A percentile compares a stretch with the other conserved stretches of the same genome.
These are phyloP conservation scores for Drosophila mercatorum DNA, from an alignment of 2,888 invertebrate genomes.

Conservation along the genomic window DNA sequence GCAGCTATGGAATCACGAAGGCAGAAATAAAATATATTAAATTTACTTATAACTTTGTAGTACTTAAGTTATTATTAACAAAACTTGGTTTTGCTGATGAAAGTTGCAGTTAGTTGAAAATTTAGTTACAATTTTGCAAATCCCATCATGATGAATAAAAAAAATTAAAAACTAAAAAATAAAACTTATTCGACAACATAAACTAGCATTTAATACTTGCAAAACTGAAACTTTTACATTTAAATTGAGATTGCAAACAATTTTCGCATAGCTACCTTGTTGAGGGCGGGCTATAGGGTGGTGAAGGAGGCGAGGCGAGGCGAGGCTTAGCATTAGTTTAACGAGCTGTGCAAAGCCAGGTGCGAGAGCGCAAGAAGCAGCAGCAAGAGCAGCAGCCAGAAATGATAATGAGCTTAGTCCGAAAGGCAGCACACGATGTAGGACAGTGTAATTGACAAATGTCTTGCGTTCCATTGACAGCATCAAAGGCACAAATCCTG, in stretches of 20 bases:
- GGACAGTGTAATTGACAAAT: conserved; percentile 43
- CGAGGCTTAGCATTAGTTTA: conserved; percentile 18
- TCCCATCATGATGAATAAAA: conserved; percentile 16
- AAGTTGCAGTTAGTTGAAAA: conserved; percentile 19
- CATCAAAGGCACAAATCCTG: conserved; percentile 94
- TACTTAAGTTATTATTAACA: conserved; percentile 15
- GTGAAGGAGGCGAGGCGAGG: neutral
- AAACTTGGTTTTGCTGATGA: conserved; percentile 5
- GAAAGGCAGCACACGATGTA: conserved; percentile 9
- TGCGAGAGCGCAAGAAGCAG: conserved; percentile 8
- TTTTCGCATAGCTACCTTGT: neutral
- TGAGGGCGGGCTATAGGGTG: neutral
- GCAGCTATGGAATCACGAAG: neutral
- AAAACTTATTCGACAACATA: conserved; percentile 23
- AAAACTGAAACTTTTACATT: conserved; percentile 27
- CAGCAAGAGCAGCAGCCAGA: neutral
- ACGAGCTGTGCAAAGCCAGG: conserved; percentile 9
- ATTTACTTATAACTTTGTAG: conserved; percentile 21
- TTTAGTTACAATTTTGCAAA: conserved; percentile 22
- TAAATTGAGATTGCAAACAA: conserved; percentile 22
- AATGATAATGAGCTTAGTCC: conserved; percentile 44
- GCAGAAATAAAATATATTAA: conserved; percentile 8
- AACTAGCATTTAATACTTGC: conserved; percentile 30
- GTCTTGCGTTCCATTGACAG: conserved; percentile 85
- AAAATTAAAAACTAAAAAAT: neutral